Percentiles rank a stretch among this genome's conserved stretches.
These are phyloP conservation scores for Macrocentrus cingulum DNA, from an alignment of 1,140 invertebrate genomes.

Conservation along the genomic window DNA sequence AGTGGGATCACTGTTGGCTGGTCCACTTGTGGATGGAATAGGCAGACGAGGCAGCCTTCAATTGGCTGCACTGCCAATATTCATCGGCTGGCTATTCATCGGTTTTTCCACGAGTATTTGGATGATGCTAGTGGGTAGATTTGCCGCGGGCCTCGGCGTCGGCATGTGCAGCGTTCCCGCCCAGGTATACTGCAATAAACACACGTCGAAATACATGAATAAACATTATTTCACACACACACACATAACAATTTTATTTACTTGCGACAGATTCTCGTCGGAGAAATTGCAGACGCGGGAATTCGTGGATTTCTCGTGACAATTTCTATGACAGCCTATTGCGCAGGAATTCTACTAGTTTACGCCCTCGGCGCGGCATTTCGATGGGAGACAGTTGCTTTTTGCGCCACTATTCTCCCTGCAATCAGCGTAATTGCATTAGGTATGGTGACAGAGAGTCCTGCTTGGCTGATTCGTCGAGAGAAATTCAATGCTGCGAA, in stretches of 20 bases:
- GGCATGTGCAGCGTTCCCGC: constrained; percentile 69
- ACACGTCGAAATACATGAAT: constrained; percentile 9
- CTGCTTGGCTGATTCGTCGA: constrained; percentile 68
- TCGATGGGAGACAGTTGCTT: constrained; percentile 68
- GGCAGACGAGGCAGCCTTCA: constrained; percentile 65
- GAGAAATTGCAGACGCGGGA: constrained; percentile 71
- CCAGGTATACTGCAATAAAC: constrained; percentile 59
- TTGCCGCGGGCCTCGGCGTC: constrained; percentile 70
- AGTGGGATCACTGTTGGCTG: constrained; percentile 66
- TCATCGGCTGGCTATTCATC: constrained; percentile 66
- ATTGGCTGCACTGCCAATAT: constrained; percentile 62
- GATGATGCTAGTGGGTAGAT: constrained; percentile 65
- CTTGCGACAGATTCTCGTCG: constrained; percentile 64
- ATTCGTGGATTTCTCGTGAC: constrained; percentile 68
- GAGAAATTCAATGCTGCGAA: constrained; percentile 65
- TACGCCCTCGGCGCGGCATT: constrained; percentile 67
- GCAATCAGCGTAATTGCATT: constrained; percentile 61
- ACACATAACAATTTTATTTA: not conserved
- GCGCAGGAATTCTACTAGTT: constrained; percentile 71
- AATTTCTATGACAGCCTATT: constrained; percentile 69
- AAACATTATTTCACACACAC: constrained; percentile 3
- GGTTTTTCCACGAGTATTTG: constrained; percentile 62
- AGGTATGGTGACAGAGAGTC: constrained; percentile 70
- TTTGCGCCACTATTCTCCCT: constrained; percentile 64
- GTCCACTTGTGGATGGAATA: constrained; percentile 65